These are phyloP conservation scores for Dasysyrphus albostriatus DNA, from an alignment of 2,888 invertebrate genomes.

Conservation along the genomic window DNA sequence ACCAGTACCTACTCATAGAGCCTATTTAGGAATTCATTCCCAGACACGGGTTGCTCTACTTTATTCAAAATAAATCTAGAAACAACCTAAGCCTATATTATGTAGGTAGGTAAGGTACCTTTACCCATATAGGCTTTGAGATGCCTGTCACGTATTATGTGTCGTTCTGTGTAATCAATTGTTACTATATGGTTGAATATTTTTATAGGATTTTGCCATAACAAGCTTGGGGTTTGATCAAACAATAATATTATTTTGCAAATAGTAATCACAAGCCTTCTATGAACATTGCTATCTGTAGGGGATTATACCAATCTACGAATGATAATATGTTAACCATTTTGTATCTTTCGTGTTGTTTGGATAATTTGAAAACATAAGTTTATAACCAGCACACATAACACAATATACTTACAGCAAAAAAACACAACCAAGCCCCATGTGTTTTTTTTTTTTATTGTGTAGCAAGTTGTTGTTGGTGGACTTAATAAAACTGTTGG, in stretches of 20 bases:
- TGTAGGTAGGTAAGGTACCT: too few relatives aligned
- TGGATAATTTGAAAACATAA: slow-evolving; percentile 15
- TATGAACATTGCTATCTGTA: neutral
- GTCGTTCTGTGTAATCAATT: slow-evolving; percentile 56
- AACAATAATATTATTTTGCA: slow-evolving; percentile 36
- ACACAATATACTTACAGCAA: neutral
- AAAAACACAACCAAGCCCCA: neutral
- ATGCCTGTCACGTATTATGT: slow-evolving; percentile 65
- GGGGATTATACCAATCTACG: neutral
- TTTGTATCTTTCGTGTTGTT: slow-evolving; percentile 38
- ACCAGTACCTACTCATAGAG: slow-evolving; percentile 7
- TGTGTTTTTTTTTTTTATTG: neutral
- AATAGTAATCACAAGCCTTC: slow-evolving; percentile 26
- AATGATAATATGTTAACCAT: slow-evolving; percentile 26
- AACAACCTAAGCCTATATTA: slow-evolving; percentile 15
- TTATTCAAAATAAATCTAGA: slow-evolving; percentile 15
- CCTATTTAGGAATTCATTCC: slow-evolving; percentile 65
- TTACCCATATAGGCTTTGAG: slow-evolving; percentile 8
- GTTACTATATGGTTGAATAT: slow-evolving; percentile 22
- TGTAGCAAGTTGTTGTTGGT: slow-evolving; percentile 7
- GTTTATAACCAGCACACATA: neutral
- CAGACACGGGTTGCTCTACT: slow-evolving; percentile 64
- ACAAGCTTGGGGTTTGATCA: slow-evolving; percentile 37
- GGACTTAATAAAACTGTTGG: slow-evolving; percentile 16
- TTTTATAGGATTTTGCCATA: slow-evolving; percentile 46